Percentiles rank a stretch among this genome's conserved stretches.
These are phyloP conservation scores for Acronicta aceris DNA, from an alignment of 2,888 invertebrate species.

Conservation along the genomic window DNA sequence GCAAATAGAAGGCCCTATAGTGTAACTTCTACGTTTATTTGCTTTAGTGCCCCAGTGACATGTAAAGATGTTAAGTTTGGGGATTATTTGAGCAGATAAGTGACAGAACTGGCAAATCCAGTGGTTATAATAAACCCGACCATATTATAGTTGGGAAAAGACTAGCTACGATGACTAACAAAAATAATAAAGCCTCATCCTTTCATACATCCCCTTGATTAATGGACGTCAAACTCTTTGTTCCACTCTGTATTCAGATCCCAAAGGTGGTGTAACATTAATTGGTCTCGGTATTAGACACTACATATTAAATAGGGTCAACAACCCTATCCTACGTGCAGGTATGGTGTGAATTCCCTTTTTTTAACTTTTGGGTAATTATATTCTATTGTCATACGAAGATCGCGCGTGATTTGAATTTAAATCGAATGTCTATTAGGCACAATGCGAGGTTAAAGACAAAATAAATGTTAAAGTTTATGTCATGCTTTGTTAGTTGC, in stretches of 20 bases:
- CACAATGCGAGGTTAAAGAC: constrained; percentile 23
- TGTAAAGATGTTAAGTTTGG: no score
- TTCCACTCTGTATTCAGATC: constrained; percentile 76
- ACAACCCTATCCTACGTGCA: constrained; percentile 75
- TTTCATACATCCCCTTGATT: constrained; percentile 50
- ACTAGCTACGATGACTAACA: no score
- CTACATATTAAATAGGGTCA: constrained; percentile 81
- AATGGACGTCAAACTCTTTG: constrained; percentile 57
- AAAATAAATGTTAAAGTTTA: constrained; percentile 18
- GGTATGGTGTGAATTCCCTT: constrained; percentile 70
- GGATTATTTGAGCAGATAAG: no score
- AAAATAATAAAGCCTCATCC: constrained; percentile 7
- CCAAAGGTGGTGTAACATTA: constrained; percentile 72
- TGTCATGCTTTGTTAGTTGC: constrained; percentile 4
- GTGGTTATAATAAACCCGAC: no score
- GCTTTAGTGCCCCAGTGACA: no score
- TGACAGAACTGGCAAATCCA: no score
- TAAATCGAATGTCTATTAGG: constrained; percentile 26
- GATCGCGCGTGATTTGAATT: constrained; percentile 62
- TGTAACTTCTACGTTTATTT: no score
- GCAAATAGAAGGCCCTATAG: no score
- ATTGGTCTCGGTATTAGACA: constrained; percentile 75
- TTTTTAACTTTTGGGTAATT: constrained; percentile 59
- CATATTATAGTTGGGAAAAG: no score
- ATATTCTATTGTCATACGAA: constrained; percentile 56